Evolutionary conservation across 2,888 invertebrate genomes (phyloP), one percentile per base, ranked within the genome.

Genomic region (Cephus runcator): DNA sequence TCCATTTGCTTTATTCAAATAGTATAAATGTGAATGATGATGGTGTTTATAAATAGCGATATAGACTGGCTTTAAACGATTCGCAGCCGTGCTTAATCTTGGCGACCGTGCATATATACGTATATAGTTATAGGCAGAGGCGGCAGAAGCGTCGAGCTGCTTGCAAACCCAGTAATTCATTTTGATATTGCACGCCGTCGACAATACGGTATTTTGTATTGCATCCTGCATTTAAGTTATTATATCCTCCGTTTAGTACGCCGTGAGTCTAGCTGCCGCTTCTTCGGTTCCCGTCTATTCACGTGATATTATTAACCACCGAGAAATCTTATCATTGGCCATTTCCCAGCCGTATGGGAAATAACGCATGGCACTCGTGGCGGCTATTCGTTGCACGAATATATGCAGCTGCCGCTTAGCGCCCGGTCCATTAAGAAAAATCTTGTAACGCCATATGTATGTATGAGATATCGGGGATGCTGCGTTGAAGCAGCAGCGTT

Each of bases 1-100:
- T 83, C 80, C 81, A 79, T 81, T 83, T 78, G 75, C 79, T 79
- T 81, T 80, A 80, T 81, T 81, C 80, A 75, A 79, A 79, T 77
- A 74, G 76, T 68, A 69, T 73, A 81, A 71, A 75, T 76, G 80
- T 83, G 82, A 83, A 83, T 82, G 81, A 79, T 77, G 78, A 34
- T 75, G 73, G 71, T 73, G 71, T 78, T 75, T 79, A 77, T 75
- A 56, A 77, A 75, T 69, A 69, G 77, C 69, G 77, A 71, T 31
- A 23, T 34, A 23, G 34, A 71, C 71, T 71, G 31, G 71, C 56
- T 71, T 71, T 71, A 71, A 71, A 71, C 71, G 71, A 33, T 71
- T 71, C 31, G 71, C 71, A 34, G 71, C 31, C 71, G 71, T 2
- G 71, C 71, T 71, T 71, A 71, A 31, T 71, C 71, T 71, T 34